phyloP scores from a whole-genome alignment of 1,140 invertebrate species.

The Neodiprion virginianus region DNA sequence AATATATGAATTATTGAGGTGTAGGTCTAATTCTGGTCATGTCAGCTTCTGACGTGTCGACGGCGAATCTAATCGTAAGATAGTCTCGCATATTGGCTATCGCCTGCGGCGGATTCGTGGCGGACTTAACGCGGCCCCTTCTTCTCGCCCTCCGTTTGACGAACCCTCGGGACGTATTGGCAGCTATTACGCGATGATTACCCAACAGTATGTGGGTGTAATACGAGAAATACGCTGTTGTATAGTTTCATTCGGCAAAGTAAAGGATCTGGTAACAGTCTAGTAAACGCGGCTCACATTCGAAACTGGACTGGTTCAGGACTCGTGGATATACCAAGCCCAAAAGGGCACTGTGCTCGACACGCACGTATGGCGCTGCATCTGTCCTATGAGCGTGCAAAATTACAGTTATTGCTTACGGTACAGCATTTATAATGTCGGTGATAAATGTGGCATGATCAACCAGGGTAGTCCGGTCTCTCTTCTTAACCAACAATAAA shows the following conservation, averaged over 20 bases:
- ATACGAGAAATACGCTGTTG: constrained; percentile 48
- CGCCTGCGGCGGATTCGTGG: constrained; percentile 35
- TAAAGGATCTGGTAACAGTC: constrained; percentile 1
- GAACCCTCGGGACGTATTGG: constrained; percentile 17
- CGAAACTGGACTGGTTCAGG: neutral
- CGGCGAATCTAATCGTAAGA: neutral
- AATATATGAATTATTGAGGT: constrained; percentile 26
- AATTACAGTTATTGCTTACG: neutral
- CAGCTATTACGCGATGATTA: constrained; percentile 58
- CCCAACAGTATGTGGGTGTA: constrained; percentile 54
- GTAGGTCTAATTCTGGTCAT: constrained; percentile 37
- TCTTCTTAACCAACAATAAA: constrained; percentile 19
- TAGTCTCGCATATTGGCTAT: neutral
- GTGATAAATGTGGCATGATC: no score
- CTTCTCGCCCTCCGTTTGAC: constrained; percentile 12
- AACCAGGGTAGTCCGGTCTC: no score
- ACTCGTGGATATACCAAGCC: neutral
- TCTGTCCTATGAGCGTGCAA: neutral
- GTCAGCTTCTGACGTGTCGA: neutral
- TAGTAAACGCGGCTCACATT: neutral
- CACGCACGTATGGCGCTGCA: neutral
- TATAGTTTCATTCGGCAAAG: neutral
- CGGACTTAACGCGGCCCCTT: constrained; percentile 40
- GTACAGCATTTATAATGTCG: neutral
- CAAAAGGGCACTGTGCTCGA: no score